Evolutionary conservation across 2,113 vertebrate species (phyloP), one percentile per base, ranked within the genome.

Genomic region (Myrmecophaga tridactyla): DNA sequence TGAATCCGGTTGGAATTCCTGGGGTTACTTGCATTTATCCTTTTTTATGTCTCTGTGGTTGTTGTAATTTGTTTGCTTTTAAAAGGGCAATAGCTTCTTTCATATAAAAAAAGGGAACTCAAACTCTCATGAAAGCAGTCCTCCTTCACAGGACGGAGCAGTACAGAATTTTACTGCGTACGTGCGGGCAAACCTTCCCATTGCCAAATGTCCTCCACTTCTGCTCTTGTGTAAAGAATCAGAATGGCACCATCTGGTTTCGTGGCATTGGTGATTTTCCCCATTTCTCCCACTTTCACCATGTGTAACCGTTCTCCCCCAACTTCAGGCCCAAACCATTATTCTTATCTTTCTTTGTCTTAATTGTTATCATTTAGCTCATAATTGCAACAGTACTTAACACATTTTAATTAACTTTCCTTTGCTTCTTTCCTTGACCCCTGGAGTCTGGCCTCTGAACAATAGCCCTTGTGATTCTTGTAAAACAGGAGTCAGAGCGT

Each of bases 31-130:
- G 29, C 34, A 7, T 78, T 81, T 34, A 15, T 89, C 53, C 9
- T 18, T 41, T 96, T 82, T 25, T 72, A 1, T 92, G 56, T 67
- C 34, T 67, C 29, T 69, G 27, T 88, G 43, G 23, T 60, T 77
- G 27, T 51, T 76, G 6, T 56, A 36, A 78, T 62, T 60, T 82
- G 18, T 95, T 94, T 95, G 46, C 65, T 89, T 88, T 90, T 80
- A 82, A n/a, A n/a, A n/a, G 69, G 58, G 69, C 90, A 92, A 46
- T 63, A 9, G 34, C 82, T 93, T 88, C 25, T 93, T 96, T 86
- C 36, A 5, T 5, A 6, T 60, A 34, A 46, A 29, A 77, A 53
- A 39, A n/a, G n/a, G 6, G 86, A 93, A 82, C n/a, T 41, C 27
- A 48, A 2, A 76, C 23, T 65, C 60, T 92, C 25, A 1, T 31